Base-by-base conservation (phyloP, 2,113 vertebrate species). In the Oreochromis niloticus region DNA sequence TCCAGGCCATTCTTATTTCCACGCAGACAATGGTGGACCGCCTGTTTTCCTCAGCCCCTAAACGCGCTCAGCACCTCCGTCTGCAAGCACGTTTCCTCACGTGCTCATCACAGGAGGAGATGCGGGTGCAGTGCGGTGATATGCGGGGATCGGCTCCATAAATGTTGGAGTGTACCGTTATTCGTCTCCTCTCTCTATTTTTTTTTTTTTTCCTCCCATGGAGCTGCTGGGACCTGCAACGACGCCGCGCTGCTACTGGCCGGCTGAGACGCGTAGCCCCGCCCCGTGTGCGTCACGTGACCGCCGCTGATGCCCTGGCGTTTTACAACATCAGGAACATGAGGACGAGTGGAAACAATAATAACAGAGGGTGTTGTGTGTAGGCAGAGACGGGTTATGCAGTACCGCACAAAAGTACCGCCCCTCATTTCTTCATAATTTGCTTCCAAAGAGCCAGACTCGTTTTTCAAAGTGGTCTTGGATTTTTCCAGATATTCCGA, bases 1-100 rank as follows among this genome's bases (percentile, higher is more conserved):
- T 95, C 96, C 96, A 97, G 96, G 96, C 96, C 96, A 95, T 96
- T 86, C 93, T 95, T 88, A 90, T 91, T 93, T 84, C 88, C 91
- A 56, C 80, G 86, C 91, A 88, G 88, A 95, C 95, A 94, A 95
- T 94, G 93, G 93, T 88, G 90, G 89, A 68, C 80, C 88, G 90
- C 89, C 92, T 39, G 63, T 63, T 84, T 88, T 87, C 81, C 57
- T 88, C 63, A 30, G 84, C 78, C 12, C 80, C 55, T 24, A 66
- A 39, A 24, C 84, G 52, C 87, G 83, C 46, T 80, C 90, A 59
- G 63, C 80, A 56, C 55, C 10, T 85, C 85, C 85, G 79, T 63
- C n/a, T 57, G 55, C 81, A 6, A 3, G 73, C 27, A 54, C 92
- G 24, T 78, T 11, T 24, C 66, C 55, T 91, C 83, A 87, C 6